Evolutionary conservation across 2,888 invertebrate species (phyloP).

Genomic region (Dimorphilus gyrociliatus): DNA sequence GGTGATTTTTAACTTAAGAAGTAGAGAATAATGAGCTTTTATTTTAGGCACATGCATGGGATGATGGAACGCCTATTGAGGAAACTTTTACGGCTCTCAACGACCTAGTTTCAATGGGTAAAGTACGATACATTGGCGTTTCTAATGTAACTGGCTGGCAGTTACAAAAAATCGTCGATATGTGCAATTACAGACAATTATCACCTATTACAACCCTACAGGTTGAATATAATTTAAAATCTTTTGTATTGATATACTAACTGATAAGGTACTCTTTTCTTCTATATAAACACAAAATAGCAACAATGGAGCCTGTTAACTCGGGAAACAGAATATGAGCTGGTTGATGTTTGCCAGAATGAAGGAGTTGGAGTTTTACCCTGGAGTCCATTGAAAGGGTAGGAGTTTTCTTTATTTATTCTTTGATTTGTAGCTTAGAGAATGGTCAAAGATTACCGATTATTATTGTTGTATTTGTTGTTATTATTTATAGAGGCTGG

Average conservation of each 20-base stretch:
- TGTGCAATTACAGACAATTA: slow-evolving; percentile 5
- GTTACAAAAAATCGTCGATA: slow-evolving; percentile 22
- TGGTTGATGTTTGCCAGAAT: slow-evolving; percentile 20
- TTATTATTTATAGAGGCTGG: too few species aligned
- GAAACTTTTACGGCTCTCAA: slow-evolving; percentile 23
- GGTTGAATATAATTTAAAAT: too few species aligned
- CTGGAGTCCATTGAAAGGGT: slow-evolving; percentile 28
- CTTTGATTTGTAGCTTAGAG: too few species aligned
- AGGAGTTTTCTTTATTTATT: too few species aligned
- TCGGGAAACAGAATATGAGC: slow-evolving; percentile 22
- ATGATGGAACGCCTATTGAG: slow-evolving; percentile 21
- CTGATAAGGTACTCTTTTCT: too few species aligned
- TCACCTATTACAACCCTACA: slow-evolving; percentile 6
- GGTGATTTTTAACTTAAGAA: too few species aligned
- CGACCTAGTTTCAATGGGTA: slow-evolving; percentile 24
- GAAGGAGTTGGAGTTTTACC: slow-evolving; percentile 25
- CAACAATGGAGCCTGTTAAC: slow-evolving; percentile 26
- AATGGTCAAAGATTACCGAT: too few species aligned
- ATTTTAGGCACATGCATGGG: slow-evolving; percentile 22
- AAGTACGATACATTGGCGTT: slow-evolving; percentile 24
- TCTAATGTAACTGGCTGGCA: slow-evolving; percentile 29
- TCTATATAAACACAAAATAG: too few species aligned
- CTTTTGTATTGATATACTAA: too few species aligned
- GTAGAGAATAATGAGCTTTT: not conserved
- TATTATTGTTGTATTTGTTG: too few species aligned